Conservation (phyloP, 2,888 invertebrate species). For the Drosophila percnosoma region DNA sequence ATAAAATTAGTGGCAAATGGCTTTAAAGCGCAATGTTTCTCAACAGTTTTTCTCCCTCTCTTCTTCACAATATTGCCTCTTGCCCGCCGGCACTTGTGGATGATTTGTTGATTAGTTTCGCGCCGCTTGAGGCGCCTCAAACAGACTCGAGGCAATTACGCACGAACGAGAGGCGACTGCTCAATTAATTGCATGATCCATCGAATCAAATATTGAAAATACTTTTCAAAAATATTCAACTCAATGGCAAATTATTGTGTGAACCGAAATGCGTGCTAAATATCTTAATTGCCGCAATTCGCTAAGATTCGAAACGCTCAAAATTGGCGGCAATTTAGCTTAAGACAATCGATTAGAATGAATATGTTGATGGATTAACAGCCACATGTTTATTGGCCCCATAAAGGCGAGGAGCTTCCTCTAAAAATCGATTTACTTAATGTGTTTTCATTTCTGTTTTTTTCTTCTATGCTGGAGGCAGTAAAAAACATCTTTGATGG, state of each 20-base stretch:
- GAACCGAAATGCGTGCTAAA: slow-evolving; percentile 70
- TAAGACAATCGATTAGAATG: slow-evolving; percentile 48
- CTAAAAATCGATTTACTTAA: slow-evolving; percentile 9
- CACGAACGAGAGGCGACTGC: slow-evolving; percentile 12
- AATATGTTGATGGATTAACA: slow-evolving; percentile 41
- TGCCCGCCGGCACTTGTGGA: slow-evolving; percentile 29
- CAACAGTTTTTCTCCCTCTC: slow-evolving; percentile 17
- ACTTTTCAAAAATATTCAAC: slow-evolving; percentile 50
- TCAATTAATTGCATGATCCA: slow-evolving; percentile 52
- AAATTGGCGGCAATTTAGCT: slow-evolving; percentile 58
- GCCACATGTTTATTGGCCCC: slow-evolving; percentile 23
- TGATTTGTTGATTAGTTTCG: slow-evolving; percentile 62
- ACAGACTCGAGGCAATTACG: slow-evolving; percentile 36
- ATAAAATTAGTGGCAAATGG: slow-evolving; percentile 75
- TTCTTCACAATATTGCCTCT: slow-evolving; percentile 23
- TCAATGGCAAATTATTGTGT: slow-evolving; percentile 53
- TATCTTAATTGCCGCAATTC: slow-evolving; percentile 72
- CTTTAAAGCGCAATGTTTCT: slow-evolving; percentile 66
- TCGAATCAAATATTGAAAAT: slow-evolving; percentile 37
- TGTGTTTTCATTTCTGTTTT: neutral
- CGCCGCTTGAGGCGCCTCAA: slow-evolving; percentile 60
- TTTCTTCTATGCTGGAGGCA: neutral
- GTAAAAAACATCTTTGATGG: neutral
- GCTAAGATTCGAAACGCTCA: slow-evolving; percentile 63
- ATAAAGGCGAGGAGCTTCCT: slow-evolving; percentile 1